A percentile compares a stretch with the other conserved stretches of the same genome.
phyloP scores from a whole-genome alignment of 2,797 vertebrate species.

The Crax fasciolata region DNA sequence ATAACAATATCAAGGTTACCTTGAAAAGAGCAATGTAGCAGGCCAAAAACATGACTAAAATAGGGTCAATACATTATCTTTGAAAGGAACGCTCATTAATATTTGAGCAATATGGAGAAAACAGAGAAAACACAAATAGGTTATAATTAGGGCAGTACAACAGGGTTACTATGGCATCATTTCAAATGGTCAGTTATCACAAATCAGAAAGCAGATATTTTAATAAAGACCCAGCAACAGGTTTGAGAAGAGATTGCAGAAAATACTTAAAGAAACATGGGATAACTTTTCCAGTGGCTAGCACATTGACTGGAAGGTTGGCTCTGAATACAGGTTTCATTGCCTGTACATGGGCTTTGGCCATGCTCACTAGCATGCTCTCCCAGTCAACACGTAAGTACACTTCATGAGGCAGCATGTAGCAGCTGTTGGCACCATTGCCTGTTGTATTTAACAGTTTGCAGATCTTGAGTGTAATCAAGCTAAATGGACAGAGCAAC shows the following conservation, averaged over 20 bases:
- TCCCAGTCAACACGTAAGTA: neutral
- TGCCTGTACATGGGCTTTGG: neutral
- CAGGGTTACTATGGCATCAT: constrained; percentile 30
- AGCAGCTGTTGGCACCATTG: neutral
- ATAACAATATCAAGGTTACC: constrained; percentile 84
- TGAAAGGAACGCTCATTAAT: constrained; percentile 55
- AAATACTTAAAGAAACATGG: neutral
- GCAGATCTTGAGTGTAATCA: neutral
- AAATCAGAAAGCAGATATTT: constrained; percentile 30
- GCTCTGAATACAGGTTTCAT: neutral
- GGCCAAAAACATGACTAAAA: constrained; percentile 71
- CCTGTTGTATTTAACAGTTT: neutral
- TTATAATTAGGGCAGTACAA: constrained; percentile 50
- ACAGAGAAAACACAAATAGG: constrained; percentile 62
- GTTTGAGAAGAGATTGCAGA: constrained; percentile 5
- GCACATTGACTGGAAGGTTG: neutral
- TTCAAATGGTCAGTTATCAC: constrained; percentile 6
- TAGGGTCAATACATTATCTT: constrained; percentile 63
- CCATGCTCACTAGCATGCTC: too few species aligned
- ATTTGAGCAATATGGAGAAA: constrained; percentile 58
- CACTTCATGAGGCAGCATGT: neutral
- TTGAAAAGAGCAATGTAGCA: constrained; percentile 71
- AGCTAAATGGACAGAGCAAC: neutral
- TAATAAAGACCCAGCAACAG: neutral
- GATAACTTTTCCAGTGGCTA: neutral